Percentiles rank a stretch among this genome's conserved stretches.
Conservation (phyloP, 1,140 invertebrate genomes). For the Adoxophyes honmai region DNA sequence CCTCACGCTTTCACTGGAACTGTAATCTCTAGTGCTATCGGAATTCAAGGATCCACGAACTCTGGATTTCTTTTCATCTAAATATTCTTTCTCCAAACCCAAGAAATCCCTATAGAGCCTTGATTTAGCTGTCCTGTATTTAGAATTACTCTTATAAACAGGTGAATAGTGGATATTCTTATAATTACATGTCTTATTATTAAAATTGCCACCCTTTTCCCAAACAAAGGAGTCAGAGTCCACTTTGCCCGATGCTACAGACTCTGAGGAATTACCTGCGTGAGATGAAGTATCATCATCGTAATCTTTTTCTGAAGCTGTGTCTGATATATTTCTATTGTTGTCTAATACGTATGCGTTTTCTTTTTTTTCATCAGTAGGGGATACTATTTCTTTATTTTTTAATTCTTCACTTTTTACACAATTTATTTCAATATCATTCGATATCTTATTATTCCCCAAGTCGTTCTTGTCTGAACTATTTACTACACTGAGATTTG, state of each 20-base stretch:
- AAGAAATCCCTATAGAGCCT: conserved; percentile 38
- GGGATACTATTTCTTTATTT: no score
- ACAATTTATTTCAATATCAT: no score
- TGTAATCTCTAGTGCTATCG: conserved; percentile 18
- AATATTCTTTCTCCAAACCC: conserved; percentile 23
- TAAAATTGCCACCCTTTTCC: conserved; percentile 24
- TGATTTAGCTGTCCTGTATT: conserved; percentile 29
- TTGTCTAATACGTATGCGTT: no score
- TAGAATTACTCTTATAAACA: conserved; percentile 33
- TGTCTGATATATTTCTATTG: background rate
- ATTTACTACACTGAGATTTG: conserved; percentile 2
- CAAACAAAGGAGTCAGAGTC: conserved; percentile 42
- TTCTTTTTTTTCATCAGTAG: no score
- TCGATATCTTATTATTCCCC: no score
- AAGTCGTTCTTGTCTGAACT: no score
- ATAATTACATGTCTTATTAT: conserved; percentile 19
- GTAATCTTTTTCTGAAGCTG: conserved; percentile 20
- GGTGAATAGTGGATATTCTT: conserved; percentile 26
- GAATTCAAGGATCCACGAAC: conserved; percentile 6
- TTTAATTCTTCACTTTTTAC: no score
- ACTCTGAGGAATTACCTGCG: conserved; percentile 26
- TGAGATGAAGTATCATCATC: conserved; percentile 17
- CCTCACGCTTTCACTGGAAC: conserved; percentile 29
- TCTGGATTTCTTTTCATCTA: conserved; percentile 15
- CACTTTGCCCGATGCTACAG: conserved; percentile 36